Percentiles rank a stretch among this genome's conserved stretches.
Evolutionary conservation across 1,140 invertebrate genomes (phyloP).

Genomic region (Hypothenemus hampei): DNA sequence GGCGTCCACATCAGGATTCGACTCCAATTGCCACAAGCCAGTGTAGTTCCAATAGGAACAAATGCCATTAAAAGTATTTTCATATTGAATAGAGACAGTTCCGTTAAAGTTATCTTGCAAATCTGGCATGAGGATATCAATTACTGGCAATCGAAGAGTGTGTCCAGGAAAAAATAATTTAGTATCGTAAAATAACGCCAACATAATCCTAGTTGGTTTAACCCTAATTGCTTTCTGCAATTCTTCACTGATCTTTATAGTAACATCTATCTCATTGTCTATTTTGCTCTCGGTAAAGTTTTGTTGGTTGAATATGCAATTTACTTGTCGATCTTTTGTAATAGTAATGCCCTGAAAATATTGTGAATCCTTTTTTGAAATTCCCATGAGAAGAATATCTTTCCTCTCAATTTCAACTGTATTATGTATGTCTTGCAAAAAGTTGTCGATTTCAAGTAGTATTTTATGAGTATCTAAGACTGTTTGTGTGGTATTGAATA

Average conservation of each 20-base stretch:
- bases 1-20: background rate
- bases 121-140: slow-evolving; percentile 18
- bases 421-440: too few relatives aligned
- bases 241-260: slow-evolving; percentile 6
- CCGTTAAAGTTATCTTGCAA: slow-evolving; percentile 5
- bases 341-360: slow-evolving; percentile 13
- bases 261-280: background rate
- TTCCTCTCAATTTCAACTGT: background rate
- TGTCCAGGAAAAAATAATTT: slow-evolving; percentile 2
- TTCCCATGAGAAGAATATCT: slow-evolving; percentile 7
- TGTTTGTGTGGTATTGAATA: too few relatives aligned
- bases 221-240: slow-evolving; percentile 6
- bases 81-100: slow-evolving; percentile 9
- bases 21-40: slow-evolving; percentile 16
- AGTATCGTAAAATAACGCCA: slow-evolving; percentile 15
- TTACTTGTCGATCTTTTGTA: slow-evolving; percentile 1
- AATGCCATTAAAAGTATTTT: background rate
- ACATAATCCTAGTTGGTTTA: slow-evolving; percentile 1
- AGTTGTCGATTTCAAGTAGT: too few relatives aligned
- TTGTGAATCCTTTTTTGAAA: slow-evolving; percentile 8
- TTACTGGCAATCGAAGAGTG: background rate
- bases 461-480: too few relatives aligned
- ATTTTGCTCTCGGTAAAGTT: too few relatives aligned
- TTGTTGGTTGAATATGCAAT: background rate
- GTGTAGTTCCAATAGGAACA: slow-evolving; percentile 29